phyloP scores from a whole-genome alignment of 2,113 vertebrate species.

The Etheostoma spectabile region DNA sequence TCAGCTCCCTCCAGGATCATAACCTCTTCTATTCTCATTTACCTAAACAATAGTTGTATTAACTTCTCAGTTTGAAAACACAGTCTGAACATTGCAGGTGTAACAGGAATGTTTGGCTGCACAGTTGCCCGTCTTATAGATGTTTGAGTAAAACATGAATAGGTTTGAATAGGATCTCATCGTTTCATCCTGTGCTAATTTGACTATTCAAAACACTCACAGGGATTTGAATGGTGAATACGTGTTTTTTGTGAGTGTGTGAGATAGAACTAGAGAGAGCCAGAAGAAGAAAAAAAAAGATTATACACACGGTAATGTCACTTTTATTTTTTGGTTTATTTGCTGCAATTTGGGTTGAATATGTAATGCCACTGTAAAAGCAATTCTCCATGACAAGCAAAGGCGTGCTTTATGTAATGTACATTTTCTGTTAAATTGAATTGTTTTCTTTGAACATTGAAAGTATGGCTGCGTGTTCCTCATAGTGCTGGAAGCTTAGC shows the following conservation, averaged over 20 bases:
- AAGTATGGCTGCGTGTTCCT: no score
- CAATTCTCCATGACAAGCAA: not conserved
- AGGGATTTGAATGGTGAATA: conserved; percentile 49
- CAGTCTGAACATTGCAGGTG: not conserved
- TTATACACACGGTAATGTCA: not conserved
- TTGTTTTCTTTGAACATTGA: not conserved
- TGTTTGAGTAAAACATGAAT: conserved; percentile 37
- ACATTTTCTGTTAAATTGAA: not conserved
- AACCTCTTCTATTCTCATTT: conserved; percentile 30
- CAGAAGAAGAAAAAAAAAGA: not conserved
- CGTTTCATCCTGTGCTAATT: conserved; percentile 54
- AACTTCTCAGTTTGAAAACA: not conserved
- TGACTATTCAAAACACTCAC: conserved; percentile 66
- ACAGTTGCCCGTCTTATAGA: not conserved
- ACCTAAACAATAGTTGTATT: conserved; percentile 51
- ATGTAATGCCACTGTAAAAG: not conserved
- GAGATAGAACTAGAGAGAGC: not conserved
- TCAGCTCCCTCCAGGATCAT: conserved; percentile 17
- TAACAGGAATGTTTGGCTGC: conserved; percentile 6
- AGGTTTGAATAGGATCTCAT: conserved; percentile 60
- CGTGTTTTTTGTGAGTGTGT: not conserved
- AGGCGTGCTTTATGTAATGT: not conserved
- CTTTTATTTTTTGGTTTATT: not conserved
- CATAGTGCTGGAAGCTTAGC: not conserved
- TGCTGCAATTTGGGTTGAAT: not conserved